These are phyloP conservation scores for Podarcis lilfordi DNA, from an alignment of 2,797 vertebrate genomes.

Conservation along the genomic window DNA sequence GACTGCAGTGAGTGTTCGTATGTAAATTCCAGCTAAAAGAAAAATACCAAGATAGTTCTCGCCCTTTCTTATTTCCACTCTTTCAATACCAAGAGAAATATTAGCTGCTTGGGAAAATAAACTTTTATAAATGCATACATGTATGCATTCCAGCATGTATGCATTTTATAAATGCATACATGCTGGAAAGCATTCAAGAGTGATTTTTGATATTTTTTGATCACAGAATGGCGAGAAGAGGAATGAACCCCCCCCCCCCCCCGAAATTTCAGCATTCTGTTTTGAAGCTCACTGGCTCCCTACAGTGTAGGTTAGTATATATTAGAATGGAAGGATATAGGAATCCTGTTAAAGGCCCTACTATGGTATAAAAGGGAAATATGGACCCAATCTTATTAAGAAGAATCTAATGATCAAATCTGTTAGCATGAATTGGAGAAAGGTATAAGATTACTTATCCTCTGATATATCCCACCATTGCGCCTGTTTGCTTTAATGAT, in stretches of 20 bases:
- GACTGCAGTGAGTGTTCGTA: background rate
- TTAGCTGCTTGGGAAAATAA: background rate
- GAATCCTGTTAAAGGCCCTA: too few species aligned
- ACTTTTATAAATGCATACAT: background rate
- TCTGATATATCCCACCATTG: background rate
- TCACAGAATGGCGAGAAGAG: background rate
- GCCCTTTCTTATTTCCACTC: background rate
- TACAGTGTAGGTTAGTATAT: background rate
- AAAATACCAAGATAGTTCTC: background rate
- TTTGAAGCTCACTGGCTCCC: background rate
- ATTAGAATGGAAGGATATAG: background rate
- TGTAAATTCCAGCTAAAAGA: background rate
- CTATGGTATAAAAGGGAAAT: background rate
- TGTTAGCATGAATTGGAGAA: background rate
- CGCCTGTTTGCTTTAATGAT: background rate
- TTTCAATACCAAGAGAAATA: background rate
- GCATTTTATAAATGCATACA: background rate
- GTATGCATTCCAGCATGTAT: too few species aligned
- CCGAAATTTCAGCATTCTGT: background rate
- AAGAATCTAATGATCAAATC: background rate
- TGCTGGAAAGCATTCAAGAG: background rate
- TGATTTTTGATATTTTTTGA: background rate
- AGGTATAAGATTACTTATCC: background rate
- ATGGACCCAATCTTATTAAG: background rate
- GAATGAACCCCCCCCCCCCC: background rate